Evolutionary conservation across 2,888 invertebrate genomes (phyloP).

Genomic region (Zelleria hepariella): DNA sequence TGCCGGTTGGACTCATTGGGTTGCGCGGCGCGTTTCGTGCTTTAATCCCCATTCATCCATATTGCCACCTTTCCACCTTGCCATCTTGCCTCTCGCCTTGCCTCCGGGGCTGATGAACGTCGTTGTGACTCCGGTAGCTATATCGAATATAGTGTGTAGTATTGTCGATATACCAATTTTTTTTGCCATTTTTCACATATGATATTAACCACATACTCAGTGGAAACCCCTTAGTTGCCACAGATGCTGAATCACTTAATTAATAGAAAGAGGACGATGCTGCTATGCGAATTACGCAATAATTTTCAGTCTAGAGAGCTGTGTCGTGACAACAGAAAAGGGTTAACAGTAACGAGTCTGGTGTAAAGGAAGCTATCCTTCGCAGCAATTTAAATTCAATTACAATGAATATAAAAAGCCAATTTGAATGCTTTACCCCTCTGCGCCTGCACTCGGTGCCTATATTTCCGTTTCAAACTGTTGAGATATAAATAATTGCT

Average conservation of each 20-base stretch:
- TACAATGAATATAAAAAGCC: constrained; percentile 53
- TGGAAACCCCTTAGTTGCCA: background rate
- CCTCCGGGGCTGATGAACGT: background rate
- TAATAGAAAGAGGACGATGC: background rate
- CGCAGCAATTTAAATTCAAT: constrained; percentile 57
- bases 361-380: constrained; percentile 50
- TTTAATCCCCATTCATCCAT: constrained; percentile 31
- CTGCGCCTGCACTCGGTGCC: constrained; percentile 19
- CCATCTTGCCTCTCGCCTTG: constrained; percentile 6
- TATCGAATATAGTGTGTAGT: too few relatives aligned
- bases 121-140: too few relatives aligned
- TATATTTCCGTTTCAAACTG: constrained; percentile 29
- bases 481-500: background rate
- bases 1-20: constrained; percentile 56
- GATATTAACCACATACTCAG: too few relatives aligned
- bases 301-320: background rate
- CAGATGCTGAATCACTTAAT: background rate
- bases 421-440: constrained; percentile 39
- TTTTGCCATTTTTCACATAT: too few relatives aligned
- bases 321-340: constrained; percentile 40
- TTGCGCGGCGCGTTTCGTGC: constrained; percentile 60
- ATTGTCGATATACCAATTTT: too few relatives aligned
- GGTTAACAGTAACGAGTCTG: constrained; percentile 38
- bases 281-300: background rate
- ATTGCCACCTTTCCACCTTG: constrained; percentile 23